These are phyloP conservation scores for Callyntrura sp. DNA, from an alignment of 2,888 invertebrate genomes.

Conservation along the genomic window DNA sequence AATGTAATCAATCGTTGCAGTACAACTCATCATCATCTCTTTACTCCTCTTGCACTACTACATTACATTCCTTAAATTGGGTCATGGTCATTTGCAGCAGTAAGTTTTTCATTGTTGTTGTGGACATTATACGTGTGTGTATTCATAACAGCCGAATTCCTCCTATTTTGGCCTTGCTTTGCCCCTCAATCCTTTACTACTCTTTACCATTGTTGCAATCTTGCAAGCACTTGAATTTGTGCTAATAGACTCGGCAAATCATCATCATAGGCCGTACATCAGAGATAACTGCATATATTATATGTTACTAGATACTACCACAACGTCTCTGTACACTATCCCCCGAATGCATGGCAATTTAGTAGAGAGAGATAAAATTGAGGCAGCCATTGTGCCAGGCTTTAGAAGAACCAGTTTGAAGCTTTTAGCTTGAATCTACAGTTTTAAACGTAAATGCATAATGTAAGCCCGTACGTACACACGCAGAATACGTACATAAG, in stretches of 20 bases:
- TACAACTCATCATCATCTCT: slow-evolving; percentile 1
- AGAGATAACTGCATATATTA: not conserved
- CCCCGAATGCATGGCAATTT: not conserved
- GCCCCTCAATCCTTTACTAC: slow-evolving; percentile 51
- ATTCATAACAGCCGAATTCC: slow-evolving; percentile 12
- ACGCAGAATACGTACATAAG: not conserved
- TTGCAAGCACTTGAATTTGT: slow-evolving; percentile 4
- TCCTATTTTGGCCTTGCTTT: slow-evolving; percentile 66
- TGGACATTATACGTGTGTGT: slow-evolving; percentile 4
- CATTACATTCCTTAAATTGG: slow-evolving; percentile 67
- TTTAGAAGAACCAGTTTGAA: slow-evolving; percentile 38
- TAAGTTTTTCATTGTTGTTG: slow-evolving; percentile 56
- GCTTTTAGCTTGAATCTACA: too few relatives aligned
- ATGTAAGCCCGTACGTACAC: not conserved
- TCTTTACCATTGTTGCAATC: not conserved
- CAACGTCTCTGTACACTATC: not conserved
- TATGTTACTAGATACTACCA: not conserved
- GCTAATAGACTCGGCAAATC: not conserved
- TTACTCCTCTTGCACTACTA: not conserved
- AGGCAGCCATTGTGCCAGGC: not conserved
- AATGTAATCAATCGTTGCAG: slow-evolving; percentile 52
- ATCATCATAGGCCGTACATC: not conserved
- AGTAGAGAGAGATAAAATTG: not conserved
- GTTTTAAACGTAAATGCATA: not conserved
- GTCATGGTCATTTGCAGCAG: slow-evolving; percentile 69